Conservation (phyloP, 2,797 vertebrate species). For the Sebastes kiyomatsui region DNA sequence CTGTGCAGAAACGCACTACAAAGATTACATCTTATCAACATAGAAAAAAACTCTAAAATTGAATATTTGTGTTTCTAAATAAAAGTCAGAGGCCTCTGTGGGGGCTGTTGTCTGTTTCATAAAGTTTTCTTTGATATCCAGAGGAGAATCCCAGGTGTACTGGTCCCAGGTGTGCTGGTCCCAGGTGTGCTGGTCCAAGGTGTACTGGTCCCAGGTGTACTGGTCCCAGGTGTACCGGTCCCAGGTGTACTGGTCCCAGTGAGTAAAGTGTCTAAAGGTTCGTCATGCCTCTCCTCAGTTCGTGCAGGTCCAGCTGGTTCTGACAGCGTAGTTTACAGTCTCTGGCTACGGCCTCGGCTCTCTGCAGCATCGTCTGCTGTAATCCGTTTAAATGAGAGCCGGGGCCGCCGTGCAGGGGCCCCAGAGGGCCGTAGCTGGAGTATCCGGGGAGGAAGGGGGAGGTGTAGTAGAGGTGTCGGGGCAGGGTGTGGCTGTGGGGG, state of each 20-base stretch:
- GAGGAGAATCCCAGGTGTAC: not conserved
- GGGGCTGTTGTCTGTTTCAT: not conserved
- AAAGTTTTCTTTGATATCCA: constrained; percentile 10
- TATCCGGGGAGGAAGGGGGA: constrained; percentile 89
- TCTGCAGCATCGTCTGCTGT: constrained; percentile 88
- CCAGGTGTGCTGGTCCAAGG: too few species aligned
- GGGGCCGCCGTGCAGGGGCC: constrained; percentile 82
- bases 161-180: too few species aligned
- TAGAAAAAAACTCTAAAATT: constrained; percentile 58
- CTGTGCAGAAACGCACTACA: constrained; percentile 62
- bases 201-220: too few species aligned
- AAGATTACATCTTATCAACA: constrained; percentile 66
- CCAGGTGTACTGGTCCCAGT: constrained; percentile 22
- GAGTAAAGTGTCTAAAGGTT: constrained; percentile 67
- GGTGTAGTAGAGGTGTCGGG: constrained; percentile 89
- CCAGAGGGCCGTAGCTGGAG: constrained; percentile 89
- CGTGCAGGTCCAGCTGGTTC: constrained; percentile 86
- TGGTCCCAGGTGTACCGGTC: too few species aligned
- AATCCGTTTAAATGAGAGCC: constrained; percentile 88
- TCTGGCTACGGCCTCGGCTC: constrained; percentile 85
- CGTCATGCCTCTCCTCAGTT: constrained; percentile 89
- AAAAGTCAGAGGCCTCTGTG: constrained; percentile 14
- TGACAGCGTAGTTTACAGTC: constrained; percentile 84
- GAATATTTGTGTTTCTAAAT: constrained; percentile 24
- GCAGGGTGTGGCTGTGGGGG: constrained; percentile 84